A percentile compares a stretch with the other conserved stretches of the same genome.
phyloP scores from a whole-genome alignment of 2,888 invertebrate species.

The Priocnemis perturbator region DNA sequence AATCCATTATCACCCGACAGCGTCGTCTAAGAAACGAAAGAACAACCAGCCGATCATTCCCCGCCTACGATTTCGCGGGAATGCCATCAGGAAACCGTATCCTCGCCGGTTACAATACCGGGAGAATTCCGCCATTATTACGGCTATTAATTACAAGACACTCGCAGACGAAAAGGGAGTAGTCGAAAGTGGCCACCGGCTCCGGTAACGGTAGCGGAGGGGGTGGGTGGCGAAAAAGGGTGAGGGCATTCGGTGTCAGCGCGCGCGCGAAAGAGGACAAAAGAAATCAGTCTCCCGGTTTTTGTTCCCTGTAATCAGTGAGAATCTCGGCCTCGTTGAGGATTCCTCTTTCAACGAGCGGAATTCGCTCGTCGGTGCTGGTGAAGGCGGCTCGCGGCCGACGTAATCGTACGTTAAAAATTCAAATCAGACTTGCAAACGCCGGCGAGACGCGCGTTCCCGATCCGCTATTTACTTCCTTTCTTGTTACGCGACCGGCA shows the following conservation, averaged over 20 bases:
- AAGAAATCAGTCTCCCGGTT: conserved; percentile 32
- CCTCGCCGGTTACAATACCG: background rate
- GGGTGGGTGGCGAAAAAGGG: background rate
- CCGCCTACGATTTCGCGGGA: conserved; percentile 2
- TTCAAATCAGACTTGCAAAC: conserved; percentile 1
- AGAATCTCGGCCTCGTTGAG: conserved; percentile 8
- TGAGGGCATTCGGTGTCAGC: conserved; percentile 3
- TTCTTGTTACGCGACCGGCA: background rate
- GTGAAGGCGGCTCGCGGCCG: background rate
- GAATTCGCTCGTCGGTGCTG: background rate
- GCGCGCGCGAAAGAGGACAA: conserved; percentile 23
- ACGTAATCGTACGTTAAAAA: conserved; percentile 8
- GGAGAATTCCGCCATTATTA: conserved; percentile 1
- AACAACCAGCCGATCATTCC: background rate
- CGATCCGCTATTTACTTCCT: background rate
- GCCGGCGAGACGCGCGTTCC: background rate
- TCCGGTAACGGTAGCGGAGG: background rate
- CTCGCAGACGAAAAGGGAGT: background rate
- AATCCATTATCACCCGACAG: too few species aligned
- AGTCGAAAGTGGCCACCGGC: conserved; percentile 6
- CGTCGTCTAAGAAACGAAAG: too few species aligned
- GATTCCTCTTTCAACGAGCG: conserved; percentile 8
- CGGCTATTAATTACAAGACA: conserved; percentile 9
- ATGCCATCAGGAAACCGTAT: background rate
- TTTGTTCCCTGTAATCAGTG: conserved; percentile 31